Evolutionary conservation across 2,888 invertebrate species (phyloP).

Genomic region (Rotaria sp.): DNA sequence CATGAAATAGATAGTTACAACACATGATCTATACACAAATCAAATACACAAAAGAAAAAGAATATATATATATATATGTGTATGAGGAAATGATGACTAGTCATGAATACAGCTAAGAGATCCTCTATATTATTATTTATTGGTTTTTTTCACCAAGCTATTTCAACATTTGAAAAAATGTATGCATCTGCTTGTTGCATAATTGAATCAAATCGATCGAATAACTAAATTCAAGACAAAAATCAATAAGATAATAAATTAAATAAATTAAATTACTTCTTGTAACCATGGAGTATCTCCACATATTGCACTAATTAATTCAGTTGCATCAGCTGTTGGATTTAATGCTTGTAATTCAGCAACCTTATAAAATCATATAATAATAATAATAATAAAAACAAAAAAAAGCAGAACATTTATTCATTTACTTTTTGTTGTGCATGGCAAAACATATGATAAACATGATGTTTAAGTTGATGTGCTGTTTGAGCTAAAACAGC

Average conservation of each 20-base stretch:
- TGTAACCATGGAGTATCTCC: not conserved
- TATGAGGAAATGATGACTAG: not conserved
- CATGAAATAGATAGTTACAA: not conserved
- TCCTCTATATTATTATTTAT: not conserved
- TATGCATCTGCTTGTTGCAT: constrained; percentile 24
- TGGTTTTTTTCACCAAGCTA: constrained; percentile 12
- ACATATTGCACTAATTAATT: constrained; percentile 23
- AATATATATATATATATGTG: not conserved
- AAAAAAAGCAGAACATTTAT: not conserved
- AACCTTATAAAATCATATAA: not conserved
- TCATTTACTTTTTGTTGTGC: not conserved
- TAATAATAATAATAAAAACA: too few species aligned
- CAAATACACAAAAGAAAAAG: not conserved
- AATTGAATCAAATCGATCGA: not conserved
- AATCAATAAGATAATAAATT: not conserved
- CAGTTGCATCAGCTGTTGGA: not conserved
- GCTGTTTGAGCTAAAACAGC: constrained; percentile 5
- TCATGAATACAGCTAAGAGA: not conserved
- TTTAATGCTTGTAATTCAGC: not conserved
- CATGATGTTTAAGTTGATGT: constrained; percentile 9
- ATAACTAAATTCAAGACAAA: not conserved
- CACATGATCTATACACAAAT: not conserved
- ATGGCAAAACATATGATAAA: constrained; percentile 9
- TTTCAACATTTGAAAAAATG: constrained; percentile 19
- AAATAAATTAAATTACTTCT: not conserved